These are phyloP conservation scores for Actias luna DNA, from an alignment of 2,888 invertebrate genomes.

Conservation along the genomic window DNA sequence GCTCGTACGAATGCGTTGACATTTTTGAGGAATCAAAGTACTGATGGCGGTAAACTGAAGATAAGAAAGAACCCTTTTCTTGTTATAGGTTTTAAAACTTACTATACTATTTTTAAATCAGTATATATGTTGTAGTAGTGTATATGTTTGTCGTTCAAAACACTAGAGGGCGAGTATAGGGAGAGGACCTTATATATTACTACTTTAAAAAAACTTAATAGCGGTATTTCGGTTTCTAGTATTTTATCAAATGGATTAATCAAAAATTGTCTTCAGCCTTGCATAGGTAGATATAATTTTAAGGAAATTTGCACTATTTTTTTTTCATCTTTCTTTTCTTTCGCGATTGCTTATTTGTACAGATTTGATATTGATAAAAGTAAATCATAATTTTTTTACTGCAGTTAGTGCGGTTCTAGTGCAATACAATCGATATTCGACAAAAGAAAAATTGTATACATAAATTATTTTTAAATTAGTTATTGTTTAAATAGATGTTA, in stretches of 20 bases:
- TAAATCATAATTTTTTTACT: slow-evolving; percentile 42
- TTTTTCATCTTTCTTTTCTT: slow-evolving; percentile 24
- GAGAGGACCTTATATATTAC: background rate
- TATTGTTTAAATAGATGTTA: slow-evolving; percentile 38
- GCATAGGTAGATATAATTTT: background rate
- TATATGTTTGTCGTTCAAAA: background rate
- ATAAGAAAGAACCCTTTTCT: background rate
- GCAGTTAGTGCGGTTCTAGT: slow-evolving; percentile 69
- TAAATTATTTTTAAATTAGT: slow-evolving; percentile 59
- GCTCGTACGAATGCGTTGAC: slow-evolving; percentile 25
- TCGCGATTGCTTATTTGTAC: slow-evolving; percentile 39
- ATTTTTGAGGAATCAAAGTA: slow-evolving; percentile 16
- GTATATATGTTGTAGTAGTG: background rate
- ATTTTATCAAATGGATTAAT: background rate
- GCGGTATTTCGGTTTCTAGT: background rate
- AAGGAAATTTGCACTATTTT: slow-evolving; percentile 21
- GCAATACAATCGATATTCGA: slow-evolving; percentile 72
- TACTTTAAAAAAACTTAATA: background rate
- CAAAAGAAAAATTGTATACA: slow-evolving; percentile 50
- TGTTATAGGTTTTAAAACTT: background rate
- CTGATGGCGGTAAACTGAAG: slow-evolving; percentile 16
- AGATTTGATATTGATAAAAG: slow-evolving; percentile 35
- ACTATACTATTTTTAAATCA: background rate
- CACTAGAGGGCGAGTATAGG: background rate
- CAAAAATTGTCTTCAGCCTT: background rate